Base-by-base conservation (phyloP, 2,797 vertebrate genomes). In the Gephyroberyx darwinii region DNA sequence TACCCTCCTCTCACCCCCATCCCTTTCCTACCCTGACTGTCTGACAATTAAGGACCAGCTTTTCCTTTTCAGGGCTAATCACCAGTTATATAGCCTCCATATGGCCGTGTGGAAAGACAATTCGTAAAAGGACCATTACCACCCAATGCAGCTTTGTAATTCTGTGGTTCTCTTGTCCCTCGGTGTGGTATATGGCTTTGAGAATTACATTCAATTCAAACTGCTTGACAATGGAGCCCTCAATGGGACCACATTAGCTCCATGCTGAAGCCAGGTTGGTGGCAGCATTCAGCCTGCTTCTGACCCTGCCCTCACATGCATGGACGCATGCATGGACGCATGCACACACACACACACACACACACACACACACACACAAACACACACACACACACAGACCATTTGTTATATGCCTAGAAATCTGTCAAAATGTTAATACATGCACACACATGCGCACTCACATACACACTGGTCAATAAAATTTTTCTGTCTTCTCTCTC, bases 201-300 rank as follows among this genome's bases (percentile, higher is more conserved):
- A 86, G 80, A 75, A 53, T 81, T 50, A 57, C 68, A 43, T 69
- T 74, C 65, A 67, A 39, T 87, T 86, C 65, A 80, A 10, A 75
- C 33, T 39, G 67, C 71, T 67, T 64, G 54, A 90, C 82, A 85
- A 83, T 84, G 67, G 63, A 72, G 58, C 60, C 83, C 71, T 88
- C 87, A 91, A 90, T 83, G 69, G 72, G 61, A 74, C 60, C 80
- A 84, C 77, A 78, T 83, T 74, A 77, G 66, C 70, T 70, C 72
- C 76, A 71, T 62, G 75, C 69, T 74, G 76, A 65, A 77, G 78
- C 54, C 78, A 71, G 82, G 84, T 77, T 80, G 86, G 78, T 82
- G 75, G 81, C 83, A 82, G 83, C 65, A 84, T 77, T 81, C 69
- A 57, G 62, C 69, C 85, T 81, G 81, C 85, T 82, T 71, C 71